Conservation (phyloP, 1,140 invertebrate genomes). For the Calephelis virginiensis region DNA sequence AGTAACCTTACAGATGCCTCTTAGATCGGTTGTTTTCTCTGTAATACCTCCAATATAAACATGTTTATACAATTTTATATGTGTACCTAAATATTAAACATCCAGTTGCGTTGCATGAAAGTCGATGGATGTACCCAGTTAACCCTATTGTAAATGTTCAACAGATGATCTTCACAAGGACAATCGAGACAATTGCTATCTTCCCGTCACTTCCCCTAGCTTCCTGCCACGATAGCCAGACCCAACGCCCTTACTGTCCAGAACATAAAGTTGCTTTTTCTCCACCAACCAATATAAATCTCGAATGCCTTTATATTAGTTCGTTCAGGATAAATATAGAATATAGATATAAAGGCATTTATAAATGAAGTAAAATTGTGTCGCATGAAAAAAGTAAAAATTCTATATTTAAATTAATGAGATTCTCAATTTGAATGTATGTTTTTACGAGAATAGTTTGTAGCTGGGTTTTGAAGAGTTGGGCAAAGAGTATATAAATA, state of each 20-base stretch:
- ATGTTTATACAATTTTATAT: no score
- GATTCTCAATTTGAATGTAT: no score
- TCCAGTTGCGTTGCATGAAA: background rate
- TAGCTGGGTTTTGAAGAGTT: no score
- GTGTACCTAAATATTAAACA: background rate
- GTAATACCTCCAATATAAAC: no score
- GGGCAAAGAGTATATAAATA: no score
- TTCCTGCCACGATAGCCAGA: conserved; percentile 3
- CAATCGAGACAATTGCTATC: conserved; percentile 17
- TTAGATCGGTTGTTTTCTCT: no score
- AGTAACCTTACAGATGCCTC: no score
- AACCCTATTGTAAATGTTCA: conserved; percentile 11
- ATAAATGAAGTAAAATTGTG: no score
- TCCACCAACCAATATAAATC: background rate
- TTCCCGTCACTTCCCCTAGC: conserved; percentile 13
- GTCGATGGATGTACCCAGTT: background rate
- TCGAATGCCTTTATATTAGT: conserved; percentile 13
- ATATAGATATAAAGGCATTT: background rate
- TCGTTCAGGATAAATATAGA: conserved; percentile 12
- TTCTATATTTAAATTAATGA: no score
- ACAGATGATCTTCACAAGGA: conserved; percentile 16
- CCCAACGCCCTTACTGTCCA: background rate
- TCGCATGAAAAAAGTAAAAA: no score
- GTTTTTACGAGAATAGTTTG: no score
- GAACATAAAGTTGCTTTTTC: background rate